Percentiles rank a stretch among this genome's conserved stretches.
Evolutionary conservation across 2,797 vertebrate species (phyloP).

Genomic region (Phalloptychus januarius): DNA sequence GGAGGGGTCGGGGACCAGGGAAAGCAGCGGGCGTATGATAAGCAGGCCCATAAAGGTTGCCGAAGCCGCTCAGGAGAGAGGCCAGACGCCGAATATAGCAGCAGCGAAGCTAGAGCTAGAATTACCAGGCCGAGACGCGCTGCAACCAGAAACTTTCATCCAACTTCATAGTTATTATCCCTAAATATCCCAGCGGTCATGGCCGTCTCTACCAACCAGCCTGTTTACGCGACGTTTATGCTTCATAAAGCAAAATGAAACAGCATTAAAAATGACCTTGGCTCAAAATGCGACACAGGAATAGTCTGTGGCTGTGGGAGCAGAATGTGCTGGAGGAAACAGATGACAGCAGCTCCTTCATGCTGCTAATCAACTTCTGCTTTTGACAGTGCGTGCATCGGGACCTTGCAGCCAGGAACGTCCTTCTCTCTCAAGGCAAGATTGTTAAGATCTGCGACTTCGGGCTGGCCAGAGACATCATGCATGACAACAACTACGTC

Average conservation of each 20-base stretch:
- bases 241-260: constrained; percentile 64
- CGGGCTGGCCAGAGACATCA: constrained; percentile 96
- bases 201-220: constrained; percentile 58
- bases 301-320: constrained; percentile 44
- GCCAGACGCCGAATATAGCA: constrained; percentile 72
- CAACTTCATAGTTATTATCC: constrained; percentile 77
- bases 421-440: constrained; percentile 96
- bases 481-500: constrained; percentile 99
- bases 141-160: constrained; percentile 68
- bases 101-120: constrained; percentile 52
- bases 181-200: constrained; percentile 72
- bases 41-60: constrained; percentile 60
- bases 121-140: constrained; percentile 66
- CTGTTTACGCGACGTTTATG: constrained; percentile 64
- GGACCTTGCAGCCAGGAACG: constrained; percentile 96
- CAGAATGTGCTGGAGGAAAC: constrained; percentile 6
- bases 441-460: constrained; percentile 99
- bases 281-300: constrained; percentile 44
- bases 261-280: constrained; percentile 54
- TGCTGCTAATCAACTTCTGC: constrained; percentile 3
- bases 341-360: constrained; percentile 9
- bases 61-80: constrained; percentile 61
- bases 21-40: constrained; percentile 72
- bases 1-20: constrained; percentile 26
- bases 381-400: constrained; percentile 92